These are phyloP conservation scores for Portevinia maculata DNA, from an alignment of 2,888 invertebrate genomes.

Conservation along the genomic window DNA sequence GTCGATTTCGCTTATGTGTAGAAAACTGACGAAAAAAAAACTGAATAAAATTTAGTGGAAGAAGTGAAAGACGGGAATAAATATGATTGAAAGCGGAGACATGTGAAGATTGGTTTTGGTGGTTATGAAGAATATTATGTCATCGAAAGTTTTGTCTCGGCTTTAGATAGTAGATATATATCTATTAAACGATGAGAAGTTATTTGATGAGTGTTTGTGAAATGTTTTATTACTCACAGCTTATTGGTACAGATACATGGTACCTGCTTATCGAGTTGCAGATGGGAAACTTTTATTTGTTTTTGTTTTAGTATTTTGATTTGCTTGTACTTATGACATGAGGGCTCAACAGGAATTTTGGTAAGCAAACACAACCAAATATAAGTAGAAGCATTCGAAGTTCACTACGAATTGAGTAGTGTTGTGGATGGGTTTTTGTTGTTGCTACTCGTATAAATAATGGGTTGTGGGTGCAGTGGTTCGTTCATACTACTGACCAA, in stretches of 20 bases:
- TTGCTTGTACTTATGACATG: neutral
- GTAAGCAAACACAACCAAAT: neutral
- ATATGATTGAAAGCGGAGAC: constrained; percentile 52
- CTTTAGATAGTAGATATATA: constrained; percentile 1
- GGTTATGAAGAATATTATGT: constrained; percentile 68
- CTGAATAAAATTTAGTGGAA: constrained; percentile 11
- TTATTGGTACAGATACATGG: neutral
- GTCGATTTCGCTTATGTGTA: constrained; percentile 42
- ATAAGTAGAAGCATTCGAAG: constrained; percentile 2
- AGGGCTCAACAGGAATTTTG: neutral
- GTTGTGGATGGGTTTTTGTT: no score
- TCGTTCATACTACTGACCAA: no score
- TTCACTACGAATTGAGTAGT: neutral
- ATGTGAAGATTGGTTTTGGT: constrained; percentile 67
- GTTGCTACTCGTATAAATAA: no score
- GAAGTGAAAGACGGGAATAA: constrained; percentile 42
- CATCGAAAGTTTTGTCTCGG: constrained; percentile 42
- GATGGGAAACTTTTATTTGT: neutral
- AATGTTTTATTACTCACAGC: constrained; percentile 15
- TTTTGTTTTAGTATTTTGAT: neutral
- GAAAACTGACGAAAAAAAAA: constrained; percentile 19
- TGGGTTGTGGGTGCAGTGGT: no score
- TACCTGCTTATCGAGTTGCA: constrained; percentile 3
- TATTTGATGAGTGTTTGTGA: constrained; percentile 2
- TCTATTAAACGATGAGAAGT: constrained; percentile 2